A percentile compares a stretch with the other conserved stretches of the same genome.
These are phyloP conservation scores for Lithobates sylvaticus DNA, from an alignment of 2,797 vertebrate genomes.

Conservation along the genomic window DNA sequence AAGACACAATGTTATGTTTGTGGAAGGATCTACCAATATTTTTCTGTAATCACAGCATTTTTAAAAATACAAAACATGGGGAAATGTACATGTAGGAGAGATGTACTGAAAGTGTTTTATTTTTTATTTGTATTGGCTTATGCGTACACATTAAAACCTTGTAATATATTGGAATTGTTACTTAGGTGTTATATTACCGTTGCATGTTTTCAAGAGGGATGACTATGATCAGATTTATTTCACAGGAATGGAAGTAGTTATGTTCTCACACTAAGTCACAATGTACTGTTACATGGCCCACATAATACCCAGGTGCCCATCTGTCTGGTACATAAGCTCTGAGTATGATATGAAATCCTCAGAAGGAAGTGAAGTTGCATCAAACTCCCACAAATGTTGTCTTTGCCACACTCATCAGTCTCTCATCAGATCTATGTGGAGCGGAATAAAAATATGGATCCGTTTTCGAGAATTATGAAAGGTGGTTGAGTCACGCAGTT, in stretches of 20 bases:
- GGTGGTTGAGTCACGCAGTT: conserved; percentile 45
- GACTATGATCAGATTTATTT: too few species aligned
- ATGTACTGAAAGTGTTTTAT: too few species aligned
- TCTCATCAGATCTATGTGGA: conserved; percentile 10
- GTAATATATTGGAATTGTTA: too few species aligned
- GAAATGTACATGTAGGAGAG: too few species aligned
- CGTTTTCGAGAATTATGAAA: conserved; percentile 34
- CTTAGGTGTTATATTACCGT: too few species aligned
- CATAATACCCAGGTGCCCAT: neutral
- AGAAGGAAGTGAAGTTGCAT: neutral
- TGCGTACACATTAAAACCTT: too few species aligned
- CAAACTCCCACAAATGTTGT: conserved; percentile 18
- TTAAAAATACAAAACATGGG: too few species aligned
- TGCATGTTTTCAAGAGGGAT: too few species aligned
- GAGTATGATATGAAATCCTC: neutral
- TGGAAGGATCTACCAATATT: too few species aligned
- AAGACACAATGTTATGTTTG: too few species aligned
- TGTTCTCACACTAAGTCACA: neutral
- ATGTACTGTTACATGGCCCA: neutral
- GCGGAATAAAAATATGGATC: conserved; percentile 19
- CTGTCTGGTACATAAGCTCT: conserved; percentile 8
- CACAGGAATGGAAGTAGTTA: neutral
- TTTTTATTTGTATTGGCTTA: too few species aligned
- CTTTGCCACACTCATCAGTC: conserved; percentile 8
- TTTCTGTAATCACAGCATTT: too few species aligned